Conservation (phyloP, 2,113 vertebrate species). For the Phyllostomus discolor region DNA sequence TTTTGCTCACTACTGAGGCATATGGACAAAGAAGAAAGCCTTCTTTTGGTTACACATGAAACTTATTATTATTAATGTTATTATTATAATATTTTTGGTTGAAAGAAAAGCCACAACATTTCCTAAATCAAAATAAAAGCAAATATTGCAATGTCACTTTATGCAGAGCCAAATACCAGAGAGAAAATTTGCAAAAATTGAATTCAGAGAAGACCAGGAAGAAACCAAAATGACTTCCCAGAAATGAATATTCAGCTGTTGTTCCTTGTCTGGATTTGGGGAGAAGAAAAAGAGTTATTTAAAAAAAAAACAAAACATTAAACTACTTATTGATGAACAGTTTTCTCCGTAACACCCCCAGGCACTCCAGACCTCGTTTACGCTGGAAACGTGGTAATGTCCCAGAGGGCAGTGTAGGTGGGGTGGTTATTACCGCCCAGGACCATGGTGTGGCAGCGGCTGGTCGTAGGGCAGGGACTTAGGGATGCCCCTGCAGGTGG, state of each 20-base stretch:
- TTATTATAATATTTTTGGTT: not conserved
- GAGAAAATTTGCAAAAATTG: not conserved
- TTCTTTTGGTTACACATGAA: not conserved
- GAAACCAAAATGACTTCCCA: not conserved
- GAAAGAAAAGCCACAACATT: constrained; percentile 2
- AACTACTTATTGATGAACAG: not conserved
- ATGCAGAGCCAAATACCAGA: not conserved
- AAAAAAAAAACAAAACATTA: not conserved
- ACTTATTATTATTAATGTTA: not conserved
- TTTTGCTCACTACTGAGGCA: not conserved
- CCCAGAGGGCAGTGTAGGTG: not conserved
- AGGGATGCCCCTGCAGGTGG: not conserved
- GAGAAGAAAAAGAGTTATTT: not conserved
- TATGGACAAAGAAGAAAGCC: not conserved
- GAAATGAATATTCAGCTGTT: not conserved
- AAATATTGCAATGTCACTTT: not conserved
- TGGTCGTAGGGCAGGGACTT: rapidly evolving
- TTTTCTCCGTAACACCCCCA: not conserved
- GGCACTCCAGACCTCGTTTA: not conserved
- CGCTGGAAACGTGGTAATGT: not conserved
- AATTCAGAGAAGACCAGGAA: not conserved
- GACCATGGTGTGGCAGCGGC: not conserved
- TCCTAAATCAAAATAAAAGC: not conserved
- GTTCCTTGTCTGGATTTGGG: not conserved
- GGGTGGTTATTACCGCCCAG: not conserved